Evolutionary conservation across 2,113 vertebrate species (phyloP).

Genomic region (Chroicocephalus ridibundus): DNA sequence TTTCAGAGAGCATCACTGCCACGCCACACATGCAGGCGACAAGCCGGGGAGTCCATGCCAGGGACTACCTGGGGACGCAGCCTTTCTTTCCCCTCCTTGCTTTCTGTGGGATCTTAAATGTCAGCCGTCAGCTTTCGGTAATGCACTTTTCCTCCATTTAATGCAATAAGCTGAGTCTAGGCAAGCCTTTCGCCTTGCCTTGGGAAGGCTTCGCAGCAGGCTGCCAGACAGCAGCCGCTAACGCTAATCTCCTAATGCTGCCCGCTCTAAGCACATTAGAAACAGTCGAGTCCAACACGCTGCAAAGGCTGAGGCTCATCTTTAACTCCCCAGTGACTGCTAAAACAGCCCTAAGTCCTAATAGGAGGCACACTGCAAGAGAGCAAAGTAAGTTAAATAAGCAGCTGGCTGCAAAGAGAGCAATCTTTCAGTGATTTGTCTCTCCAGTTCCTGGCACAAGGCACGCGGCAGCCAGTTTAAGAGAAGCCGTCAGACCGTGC

Average conservation of each 20-base stretch:
- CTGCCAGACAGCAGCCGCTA: not conserved
- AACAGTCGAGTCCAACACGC: not conserved
- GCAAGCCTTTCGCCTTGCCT: not conserved
- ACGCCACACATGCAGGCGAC: accelerated
- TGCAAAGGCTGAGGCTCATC: not conserved
- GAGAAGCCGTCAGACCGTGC: not conserved
- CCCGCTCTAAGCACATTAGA: not conserved
- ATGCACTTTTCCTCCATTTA: not conserved
- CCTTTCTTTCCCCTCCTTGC: not conserved
- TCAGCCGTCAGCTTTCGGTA: not conserved
- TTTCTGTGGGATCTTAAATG: not conserved
- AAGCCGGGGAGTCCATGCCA: accelerated
- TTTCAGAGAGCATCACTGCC: not conserved
- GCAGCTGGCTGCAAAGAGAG: not conserved
- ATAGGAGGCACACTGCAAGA: not conserved
- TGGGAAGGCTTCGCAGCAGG: not conserved
- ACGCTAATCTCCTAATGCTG: not conserved
- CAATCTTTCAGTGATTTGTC: not conserved
- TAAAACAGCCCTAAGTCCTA: not conserved
- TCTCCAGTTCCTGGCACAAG: not conserved
- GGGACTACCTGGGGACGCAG: not conserved
- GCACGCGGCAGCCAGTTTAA: not conserved
- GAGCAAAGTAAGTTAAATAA: not conserved
- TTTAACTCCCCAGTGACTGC: not conserved
- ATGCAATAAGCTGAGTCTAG: not conserved